Evolutionary conservation across 2,797 vertebrate species (phyloP), one percentile per base, ranked within the genome.

Genomic region (Threskiornis aethiopicus): DNA sequence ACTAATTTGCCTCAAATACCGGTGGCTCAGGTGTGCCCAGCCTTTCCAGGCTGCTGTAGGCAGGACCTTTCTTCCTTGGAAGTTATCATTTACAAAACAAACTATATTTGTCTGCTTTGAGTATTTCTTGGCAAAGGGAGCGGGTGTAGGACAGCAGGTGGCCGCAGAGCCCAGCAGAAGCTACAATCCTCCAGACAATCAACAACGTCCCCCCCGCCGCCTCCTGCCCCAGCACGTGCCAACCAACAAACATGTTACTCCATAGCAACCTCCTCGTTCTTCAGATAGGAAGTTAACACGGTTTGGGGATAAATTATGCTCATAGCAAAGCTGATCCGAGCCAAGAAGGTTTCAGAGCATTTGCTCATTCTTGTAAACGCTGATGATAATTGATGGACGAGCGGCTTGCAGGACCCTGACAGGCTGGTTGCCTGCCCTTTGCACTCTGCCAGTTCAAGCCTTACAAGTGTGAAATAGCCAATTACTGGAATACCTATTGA

Each of bases 381-480:
- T 99, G 99, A 98, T 99, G 98, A 99, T 99, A 99, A 99, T 99
- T 99, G 99, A 99, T 99, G 98, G 98, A 99, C 97, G 99, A 98
- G 97, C 79, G 8, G 93, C 81, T 89, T 97, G 98, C 98, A 96
- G 97, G 98, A 98, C 98, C 98, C 98, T 99, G 99, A 99, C 99
- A 99, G 99, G 97, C 98, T 98, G 98, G 98, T 98, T 98, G 98
- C 98, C 98, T 99, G 99, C 98, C 99, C 99, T 99, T 99, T 99
- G 99, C 98, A 98, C 99, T 99, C 98, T 98, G 98, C 98, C 98
- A 98, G 98, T 98, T 99, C 99, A 99, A 98, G 98, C 98, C 99
- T 99, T 98, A 98, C 99, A 99, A 99, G 98, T 99, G 99, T 99
- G 99, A 99, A 99, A 99, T 99, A 99, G 99, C 98, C 99, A 99